Evolutionary conservation across 2,888 invertebrate genomes (phyloP), one percentile per base, ranked within the genome.

Genomic region (Dione vanillae): DNA sequence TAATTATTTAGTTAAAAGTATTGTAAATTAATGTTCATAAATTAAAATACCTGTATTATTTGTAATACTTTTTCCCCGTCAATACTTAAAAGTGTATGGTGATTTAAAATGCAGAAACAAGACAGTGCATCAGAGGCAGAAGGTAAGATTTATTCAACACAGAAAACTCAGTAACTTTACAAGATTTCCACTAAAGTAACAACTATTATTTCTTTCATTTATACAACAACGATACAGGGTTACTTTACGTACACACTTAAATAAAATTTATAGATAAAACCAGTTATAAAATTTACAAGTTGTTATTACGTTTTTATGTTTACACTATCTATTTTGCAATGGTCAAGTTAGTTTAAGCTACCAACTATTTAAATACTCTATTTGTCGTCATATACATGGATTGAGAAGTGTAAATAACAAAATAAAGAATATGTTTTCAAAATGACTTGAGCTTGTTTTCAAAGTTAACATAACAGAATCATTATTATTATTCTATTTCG

Each of bases 121-220:
- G 54, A 54, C 14, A 20, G 37, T 20, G 19, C 51, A 45, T 52
- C 62, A 10, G 62, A 45, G 20, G 20, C 45, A 19, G 62, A 69
- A 69, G 68, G 68, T 69, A 69, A 69, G 68, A 61, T 43, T 16
- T 11, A 14, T 54, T 69, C 37, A 6, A 20, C 43, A 43, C 14
- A 35, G 35, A 19, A 43, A 41, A 58, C 10, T 16, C 10, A 19
- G n/a, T n/a, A n/a, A 37, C 3, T 41, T 58, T 0, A 19, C 10
- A 35, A n/a, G 2, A 35, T 10, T 7, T 1, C 37, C 10, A 47
- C 47, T 9, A 47, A 47, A 16, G 7, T 54, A 35, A n/a, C n/a
- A 1, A 27, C 35, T 37, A 1, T 37, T 8, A 16, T 10, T 9
- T 8, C 40, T 19, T 41, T 19, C 20, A 41, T 7, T 40, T 51